phyloP scores from a whole-genome alignment of 2,113 vertebrate species.

The Phalacrocorax brasilianus region DNA sequence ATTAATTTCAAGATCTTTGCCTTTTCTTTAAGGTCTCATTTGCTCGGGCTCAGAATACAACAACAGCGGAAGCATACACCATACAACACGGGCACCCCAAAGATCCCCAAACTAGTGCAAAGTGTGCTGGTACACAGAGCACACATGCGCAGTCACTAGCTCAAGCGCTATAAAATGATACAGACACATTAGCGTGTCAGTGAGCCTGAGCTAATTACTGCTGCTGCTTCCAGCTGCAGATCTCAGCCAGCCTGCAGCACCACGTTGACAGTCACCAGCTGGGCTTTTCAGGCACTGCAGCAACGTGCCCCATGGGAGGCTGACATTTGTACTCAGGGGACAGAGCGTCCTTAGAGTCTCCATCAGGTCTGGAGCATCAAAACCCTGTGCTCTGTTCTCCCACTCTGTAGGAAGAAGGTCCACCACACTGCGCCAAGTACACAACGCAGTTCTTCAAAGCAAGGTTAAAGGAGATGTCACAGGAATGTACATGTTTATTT shows the following conservation, averaged over 20 bases:
- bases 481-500: not conserved
- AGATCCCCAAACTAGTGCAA: not conserved
- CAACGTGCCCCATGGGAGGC: not conserved
- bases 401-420: not conserved
- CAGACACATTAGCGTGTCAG: not conserved
- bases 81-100: not conserved
- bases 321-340: not conserved
- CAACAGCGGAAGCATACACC: not conserved
- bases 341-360: not conserved
- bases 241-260: not conserved
- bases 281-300: not conserved
- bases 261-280: not conserved
- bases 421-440: not conserved
- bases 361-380: not conserved
- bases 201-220: not conserved
- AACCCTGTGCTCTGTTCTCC: not conserved
- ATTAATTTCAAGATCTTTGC: not conserved
- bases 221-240: not conserved
- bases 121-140: not conserved
- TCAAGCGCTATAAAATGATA: not conserved
- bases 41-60: not conserved
- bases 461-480: rapidly evolving
- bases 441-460: not conserved
- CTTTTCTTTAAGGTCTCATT: not conserved
- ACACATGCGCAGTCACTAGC: not conserved